phyloP scores from a whole-genome alignment of 2,888 invertebrate genomes.

The Alentia gelatinosa region DNA sequence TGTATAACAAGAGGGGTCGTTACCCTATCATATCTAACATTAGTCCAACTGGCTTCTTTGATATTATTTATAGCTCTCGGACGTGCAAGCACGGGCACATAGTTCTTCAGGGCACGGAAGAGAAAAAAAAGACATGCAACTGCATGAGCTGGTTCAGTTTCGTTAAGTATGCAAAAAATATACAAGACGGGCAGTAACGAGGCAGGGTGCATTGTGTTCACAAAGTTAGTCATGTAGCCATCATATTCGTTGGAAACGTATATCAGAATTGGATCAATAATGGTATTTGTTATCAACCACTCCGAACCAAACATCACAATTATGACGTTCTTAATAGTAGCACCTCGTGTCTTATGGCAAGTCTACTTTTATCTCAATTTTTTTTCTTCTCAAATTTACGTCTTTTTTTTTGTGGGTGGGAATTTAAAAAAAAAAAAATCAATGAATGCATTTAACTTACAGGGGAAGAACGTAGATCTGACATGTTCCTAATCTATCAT shows the following conservation, averaged over 20 bases:
- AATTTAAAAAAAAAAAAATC: neutral
- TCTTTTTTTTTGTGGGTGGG: neutral
- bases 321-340: too few species aligned
- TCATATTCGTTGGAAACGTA: too few species aligned
- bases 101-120: slow-evolving; percentile 74
- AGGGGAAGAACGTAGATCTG: too few species aligned
- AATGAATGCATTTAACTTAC: too few species aligned
- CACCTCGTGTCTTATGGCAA: too few species aligned
- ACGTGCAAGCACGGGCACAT: slow-evolving; percentile 80
- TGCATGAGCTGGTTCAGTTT: slow-evolving; percentile 33
- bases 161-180: neutral
- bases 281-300: too few species aligned
- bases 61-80: slow-evolving; percentile 77
- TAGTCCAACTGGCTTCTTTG: slow-evolving; percentile 68
- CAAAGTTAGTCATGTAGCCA: neutral
- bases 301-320: too few species aligned
- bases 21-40: slow-evolving; percentile 56
- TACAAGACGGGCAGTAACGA: neutral
- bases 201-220: neutral
- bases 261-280: too few species aligned
- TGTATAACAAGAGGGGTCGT: slow-evolving; percentile 6
- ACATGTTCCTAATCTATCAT: too few species aligned
- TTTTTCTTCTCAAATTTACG: neutral
- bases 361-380: neutral
- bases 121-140: slow-evolving; percentile 35